Percentiles rank a stretch among this genome's conserved stretches.
Conservation (phyloP, 2,888 invertebrate species). For the Exephanes ischioxanthus region DNA sequence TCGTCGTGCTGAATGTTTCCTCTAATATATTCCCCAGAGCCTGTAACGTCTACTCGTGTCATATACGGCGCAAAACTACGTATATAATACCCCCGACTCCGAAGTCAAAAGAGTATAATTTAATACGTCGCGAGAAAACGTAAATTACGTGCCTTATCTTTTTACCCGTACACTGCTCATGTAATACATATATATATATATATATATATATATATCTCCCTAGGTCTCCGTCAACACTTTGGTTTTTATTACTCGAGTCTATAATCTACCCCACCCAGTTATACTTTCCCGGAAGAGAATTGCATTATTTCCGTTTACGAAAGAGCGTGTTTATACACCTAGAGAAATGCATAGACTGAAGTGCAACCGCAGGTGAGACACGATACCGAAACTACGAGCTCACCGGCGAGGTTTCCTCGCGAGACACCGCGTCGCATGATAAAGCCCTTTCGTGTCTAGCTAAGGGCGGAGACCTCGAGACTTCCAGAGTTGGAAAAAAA, state of each 20-base stretch:
- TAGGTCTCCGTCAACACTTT: slow-evolving; percentile 57
- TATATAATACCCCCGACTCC: neutral
- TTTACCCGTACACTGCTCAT: slow-evolving; percentile 11
- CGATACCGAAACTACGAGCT: slow-evolving; percentile 26
- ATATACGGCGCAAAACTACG: neutral
- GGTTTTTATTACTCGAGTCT: slow-evolving; percentile 59
- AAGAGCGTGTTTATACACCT: neutral
- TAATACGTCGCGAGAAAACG: slow-evolving; percentile 65
- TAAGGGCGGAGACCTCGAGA: slow-evolving; percentile 38
- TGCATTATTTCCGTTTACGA: slow-evolving; percentile 15
- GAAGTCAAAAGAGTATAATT: slow-evolving; percentile 59
- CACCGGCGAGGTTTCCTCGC: slow-evolving; percentile 11
- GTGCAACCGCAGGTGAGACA: slow-evolving; percentile 26
- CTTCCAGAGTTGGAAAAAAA: slow-evolving; percentile 36
- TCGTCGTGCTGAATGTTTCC: neutral
- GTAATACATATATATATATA: slow-evolving; percentile 35
- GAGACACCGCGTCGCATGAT: slow-evolving; percentile 25
- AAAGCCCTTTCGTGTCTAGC: slow-evolving; percentile 53
- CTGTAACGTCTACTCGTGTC: slow-evolving; percentile 18
- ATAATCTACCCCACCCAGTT: slow-evolving; percentile 63
- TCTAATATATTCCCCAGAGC: slow-evolving; percentile 39
- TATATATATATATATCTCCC: slow-evolving; percentile 44
- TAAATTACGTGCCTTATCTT: slow-evolving; percentile 64
- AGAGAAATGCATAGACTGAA: slow-evolving; percentile 26
- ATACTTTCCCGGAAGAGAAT: slow-evolving; percentile 58